These are phyloP conservation scores for Corynorhinus townsendii DNA, from an alignment of 2,113 vertebrate genomes.

Conservation along the genomic window DNA sequence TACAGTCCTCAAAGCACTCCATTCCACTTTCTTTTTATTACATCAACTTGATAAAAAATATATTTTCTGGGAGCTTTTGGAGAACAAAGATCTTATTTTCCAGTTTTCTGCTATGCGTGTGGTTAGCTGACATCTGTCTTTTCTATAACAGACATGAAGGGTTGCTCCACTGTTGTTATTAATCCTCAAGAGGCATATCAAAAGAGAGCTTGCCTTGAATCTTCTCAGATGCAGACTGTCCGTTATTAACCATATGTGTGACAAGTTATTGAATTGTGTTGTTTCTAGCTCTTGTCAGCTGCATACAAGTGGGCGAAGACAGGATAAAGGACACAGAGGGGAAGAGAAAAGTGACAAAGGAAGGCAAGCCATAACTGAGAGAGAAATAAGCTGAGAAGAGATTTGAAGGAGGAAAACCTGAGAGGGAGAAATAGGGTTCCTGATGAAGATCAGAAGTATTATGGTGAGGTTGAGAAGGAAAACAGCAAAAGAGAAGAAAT, in stretches of 20 bases:
- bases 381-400: not conserved
- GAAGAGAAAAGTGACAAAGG: not conserved
- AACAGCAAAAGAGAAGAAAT: not conserved
- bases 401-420: not conserved
- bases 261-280: not conserved
- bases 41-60: conserved; percentile 19
- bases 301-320: not conserved
- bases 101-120: conserved; percentile 1
- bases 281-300: not conserved
- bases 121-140: not conserved
- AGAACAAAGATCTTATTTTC: conserved; percentile 32
- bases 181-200: not conserved
- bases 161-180: not conserved
- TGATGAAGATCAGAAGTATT: not conserved
- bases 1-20: not conserved
- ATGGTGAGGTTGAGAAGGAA: not conserved
- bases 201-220: not conserved
- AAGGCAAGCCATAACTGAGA: not conserved
- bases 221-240: not conserved
- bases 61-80: conserved; percentile 23
- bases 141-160: not conserved
- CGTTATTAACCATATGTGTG: not conserved
- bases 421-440: not conserved
- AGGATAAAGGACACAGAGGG: not conserved
- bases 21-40: not conserved